Conservation (phyloP, 2,888 invertebrate species). For the Sceliomorpha sp. region DNA sequence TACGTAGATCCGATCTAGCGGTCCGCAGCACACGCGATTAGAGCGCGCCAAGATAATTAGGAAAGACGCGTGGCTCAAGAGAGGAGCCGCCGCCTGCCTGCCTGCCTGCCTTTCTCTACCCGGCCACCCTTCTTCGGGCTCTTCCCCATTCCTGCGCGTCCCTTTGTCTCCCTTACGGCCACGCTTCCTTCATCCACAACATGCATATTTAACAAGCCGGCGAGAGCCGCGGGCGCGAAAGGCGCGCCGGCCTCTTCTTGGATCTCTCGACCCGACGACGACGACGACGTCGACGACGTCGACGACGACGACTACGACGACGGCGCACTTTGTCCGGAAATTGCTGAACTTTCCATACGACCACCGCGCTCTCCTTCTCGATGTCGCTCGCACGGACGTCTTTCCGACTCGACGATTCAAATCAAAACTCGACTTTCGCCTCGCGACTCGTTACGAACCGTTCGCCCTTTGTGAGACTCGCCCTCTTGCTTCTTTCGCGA, state of each 20-base stretch:
- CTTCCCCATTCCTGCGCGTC: conserved; percentile 22
- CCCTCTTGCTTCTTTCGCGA: no score
- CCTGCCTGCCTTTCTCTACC: conserved; percentile 20
- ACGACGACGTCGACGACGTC: no score
- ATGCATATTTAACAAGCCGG: conserved; percentile 76
- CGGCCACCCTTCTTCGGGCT: conserved; percentile 26
- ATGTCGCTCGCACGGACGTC: conserved; percentile 12
- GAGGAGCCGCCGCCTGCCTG: conserved; percentile 10
- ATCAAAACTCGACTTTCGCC: conserved; percentile 58
- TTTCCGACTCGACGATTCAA: conserved; percentile 61
- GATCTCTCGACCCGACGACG: no score
- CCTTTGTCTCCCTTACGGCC: conserved; percentile 53
- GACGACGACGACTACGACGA: no score
- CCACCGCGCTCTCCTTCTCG: conserved; percentile 11
- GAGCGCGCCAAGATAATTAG: conserved; percentile 75
- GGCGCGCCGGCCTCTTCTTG: conserved; percentile 48
- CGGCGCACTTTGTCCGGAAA: conserved; percentile 66
- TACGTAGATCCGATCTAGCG: conserved; percentile 59
- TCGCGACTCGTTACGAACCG: conserved; percentile 46
- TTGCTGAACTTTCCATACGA: conserved; percentile 70
- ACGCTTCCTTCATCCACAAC: conserved; percentile 54
- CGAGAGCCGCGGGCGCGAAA: conserved; percentile 61
- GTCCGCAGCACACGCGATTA: conserved; percentile 71
- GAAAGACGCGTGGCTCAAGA: conserved; percentile 68
- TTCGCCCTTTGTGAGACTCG: conserved; percentile 5